A percentile compares a stretch with the other conserved stretches of the same genome.
Conservation (phyloP, 2,888 invertebrate genomes). For the Augiades crinisus region DNA sequence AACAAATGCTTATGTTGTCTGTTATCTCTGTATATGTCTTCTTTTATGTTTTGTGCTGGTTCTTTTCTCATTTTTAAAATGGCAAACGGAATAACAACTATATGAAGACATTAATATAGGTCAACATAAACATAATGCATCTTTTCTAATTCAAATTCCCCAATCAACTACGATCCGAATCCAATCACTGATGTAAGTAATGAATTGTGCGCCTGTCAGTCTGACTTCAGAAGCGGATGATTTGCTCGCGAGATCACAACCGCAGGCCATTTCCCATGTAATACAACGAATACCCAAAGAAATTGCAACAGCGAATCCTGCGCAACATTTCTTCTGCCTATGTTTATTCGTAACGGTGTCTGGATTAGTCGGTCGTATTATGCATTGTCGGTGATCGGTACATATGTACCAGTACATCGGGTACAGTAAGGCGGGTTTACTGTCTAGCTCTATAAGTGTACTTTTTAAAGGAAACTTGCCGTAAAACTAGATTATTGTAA, state of each 20-base stretch:
- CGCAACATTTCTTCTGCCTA: constrained; percentile 33
- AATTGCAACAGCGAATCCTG: constrained; percentile 36
- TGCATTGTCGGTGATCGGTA: constrained; percentile 31
- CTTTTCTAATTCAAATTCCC: no score
- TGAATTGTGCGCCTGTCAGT: constrained; percentile 13
- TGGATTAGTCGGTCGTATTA: constrained; percentile 31
- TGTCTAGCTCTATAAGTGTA: constrained; percentile 14
- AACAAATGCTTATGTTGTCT: no score
- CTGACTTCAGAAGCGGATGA: constrained; percentile 19
- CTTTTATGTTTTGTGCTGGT: no score
- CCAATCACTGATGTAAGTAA: neutral
- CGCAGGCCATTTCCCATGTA: constrained; percentile 27
- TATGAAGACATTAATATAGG: no score
- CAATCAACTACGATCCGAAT: constrained; percentile 1
- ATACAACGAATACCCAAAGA: constrained; percentile 33
- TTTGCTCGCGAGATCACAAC: constrained; percentile 26
- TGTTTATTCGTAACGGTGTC: constrained; percentile 39
- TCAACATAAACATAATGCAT: no score
- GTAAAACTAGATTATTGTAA: no score
- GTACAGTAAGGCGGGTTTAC: constrained; percentile 31
- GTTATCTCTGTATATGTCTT: no score
- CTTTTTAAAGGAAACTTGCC: neutral
- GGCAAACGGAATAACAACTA: no score
- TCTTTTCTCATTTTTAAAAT: no score
- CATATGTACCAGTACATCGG: constrained; percentile 28